phyloP scores from a whole-genome alignment of 2,888 invertebrate species.

The Spodoptera picta region DNA sequence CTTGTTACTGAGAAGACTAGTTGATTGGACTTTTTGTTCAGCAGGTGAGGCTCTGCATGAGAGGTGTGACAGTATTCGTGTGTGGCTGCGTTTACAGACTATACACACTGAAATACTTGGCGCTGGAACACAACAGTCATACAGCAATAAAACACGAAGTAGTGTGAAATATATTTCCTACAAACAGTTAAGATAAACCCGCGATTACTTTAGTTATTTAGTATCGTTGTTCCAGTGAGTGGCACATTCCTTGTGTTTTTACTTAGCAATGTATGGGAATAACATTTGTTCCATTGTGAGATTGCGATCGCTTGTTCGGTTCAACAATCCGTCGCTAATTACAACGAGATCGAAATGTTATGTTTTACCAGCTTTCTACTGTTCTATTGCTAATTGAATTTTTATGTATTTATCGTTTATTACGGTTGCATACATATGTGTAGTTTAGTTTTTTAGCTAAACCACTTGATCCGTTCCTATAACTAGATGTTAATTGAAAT shows the following conservation, averaged over 20 bases:
- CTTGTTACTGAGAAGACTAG: conserved; percentile 1
- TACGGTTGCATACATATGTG: too few species aligned
- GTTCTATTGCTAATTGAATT: conserved; percentile 11
- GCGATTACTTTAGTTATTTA: conserved; percentile 39
- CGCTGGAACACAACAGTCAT: too few species aligned
- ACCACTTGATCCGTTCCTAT: too few species aligned
- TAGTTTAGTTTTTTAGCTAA: too few species aligned
- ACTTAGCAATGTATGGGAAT: conserved; percentile 43
- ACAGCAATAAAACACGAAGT: conserved; percentile 9
- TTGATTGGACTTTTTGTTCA: conserved; percentile 1
- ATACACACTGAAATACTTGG: too few species aligned
- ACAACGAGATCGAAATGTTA: conserved; percentile 48
- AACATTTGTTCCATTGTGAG: conserved; percentile 49
- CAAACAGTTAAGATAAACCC: conserved; percentile 38
- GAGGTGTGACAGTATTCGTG: too few species aligned
- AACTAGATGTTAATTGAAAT: conserved; percentile 23
- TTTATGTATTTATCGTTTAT: too few species aligned
- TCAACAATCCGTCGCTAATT: conserved; percentile 52
- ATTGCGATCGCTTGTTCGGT: conserved; percentile 42
- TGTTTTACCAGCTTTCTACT: conserved; percentile 55
- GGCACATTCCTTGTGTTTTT: conserved; percentile 45
- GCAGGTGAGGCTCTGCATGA: too few species aligned
- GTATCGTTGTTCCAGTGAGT: conserved; percentile 15
- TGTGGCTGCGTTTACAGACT: too few species aligned
- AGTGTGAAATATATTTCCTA: conserved; percentile 33